These are phyloP conservation scores for Ornithoptera priamus DNA, from an alignment of 2,888 invertebrate genomes.

Conservation along the genomic window DNA sequence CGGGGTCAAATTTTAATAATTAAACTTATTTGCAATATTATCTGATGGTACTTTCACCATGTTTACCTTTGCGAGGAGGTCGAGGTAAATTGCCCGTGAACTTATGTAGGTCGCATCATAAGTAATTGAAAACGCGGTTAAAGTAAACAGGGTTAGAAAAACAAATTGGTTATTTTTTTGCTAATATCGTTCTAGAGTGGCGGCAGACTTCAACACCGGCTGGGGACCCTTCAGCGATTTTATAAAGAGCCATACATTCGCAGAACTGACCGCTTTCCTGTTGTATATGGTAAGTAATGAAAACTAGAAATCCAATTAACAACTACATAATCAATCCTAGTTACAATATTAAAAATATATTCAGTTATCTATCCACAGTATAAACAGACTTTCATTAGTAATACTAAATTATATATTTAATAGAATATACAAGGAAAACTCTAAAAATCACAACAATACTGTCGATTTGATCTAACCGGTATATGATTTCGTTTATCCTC, in stretches of 20 bases:
- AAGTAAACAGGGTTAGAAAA: conserved; percentile 1
- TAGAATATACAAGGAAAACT: neutral
- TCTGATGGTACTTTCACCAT: conserved; percentile 1
- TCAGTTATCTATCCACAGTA: neutral
- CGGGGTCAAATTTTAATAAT: conserved; percentile 6
- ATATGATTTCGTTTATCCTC: neutral
- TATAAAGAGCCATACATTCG: neutral
- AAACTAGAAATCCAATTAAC: neutral
- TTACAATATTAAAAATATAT: neutral
- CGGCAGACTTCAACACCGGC: neutral
- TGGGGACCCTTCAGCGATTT: neutral
- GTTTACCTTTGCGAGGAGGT: conserved; percentile 7
- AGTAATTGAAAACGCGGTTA: neutral
- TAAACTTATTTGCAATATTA: conserved; percentile 1
- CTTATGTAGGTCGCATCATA: neutral
- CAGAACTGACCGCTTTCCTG: conserved; percentile 3
- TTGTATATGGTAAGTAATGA: neutral
- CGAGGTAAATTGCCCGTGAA: conserved; percentile 11
- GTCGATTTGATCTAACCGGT: neutral
- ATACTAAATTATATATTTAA: neutral
- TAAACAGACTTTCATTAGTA: neutral
- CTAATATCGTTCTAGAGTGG: neutral
- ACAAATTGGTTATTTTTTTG: neutral
- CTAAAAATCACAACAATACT: neutral
- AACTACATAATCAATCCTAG: neutral